A percentile compares a stretch with the other conserved stretches of the same genome.
These are phyloP conservation scores for Periophthalmus modestus DNA, from an alignment of 2,113 vertebrate genomes.

Conservation along the genomic window DNA sequence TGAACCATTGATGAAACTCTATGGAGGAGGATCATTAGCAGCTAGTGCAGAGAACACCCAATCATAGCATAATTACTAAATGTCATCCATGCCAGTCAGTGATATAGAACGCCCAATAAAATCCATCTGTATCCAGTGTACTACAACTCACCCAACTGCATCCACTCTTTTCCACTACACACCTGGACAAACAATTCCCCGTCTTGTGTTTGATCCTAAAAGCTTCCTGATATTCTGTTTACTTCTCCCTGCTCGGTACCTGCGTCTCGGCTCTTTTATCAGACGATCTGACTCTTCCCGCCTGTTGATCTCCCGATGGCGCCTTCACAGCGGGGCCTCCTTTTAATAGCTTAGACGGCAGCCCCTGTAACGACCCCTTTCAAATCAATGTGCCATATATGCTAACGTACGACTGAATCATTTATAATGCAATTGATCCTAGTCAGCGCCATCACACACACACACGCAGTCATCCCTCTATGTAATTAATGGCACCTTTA, in stretches of 20 bases:
- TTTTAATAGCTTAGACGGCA: constrained; percentile 30
- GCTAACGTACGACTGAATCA: constrained; percentile 28
- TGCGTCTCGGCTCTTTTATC: constrained; percentile 5
- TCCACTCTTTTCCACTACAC: background rate
- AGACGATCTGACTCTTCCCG: background rate
- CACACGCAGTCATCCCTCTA: constrained; percentile 2
- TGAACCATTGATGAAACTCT: too few species aligned
- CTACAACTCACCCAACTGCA: background rate
- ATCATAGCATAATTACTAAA: background rate
- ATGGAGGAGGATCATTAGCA: too few species aligned
- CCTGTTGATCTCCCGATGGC: constrained; percentile 5
- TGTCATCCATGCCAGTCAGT: background rate
- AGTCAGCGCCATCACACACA: background rate
- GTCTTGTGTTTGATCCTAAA: constrained; percentile 15
- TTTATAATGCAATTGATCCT: constrained; percentile 28
- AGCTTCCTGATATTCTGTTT: constrained; percentile 20
- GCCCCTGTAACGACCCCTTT: constrained; percentile 26
- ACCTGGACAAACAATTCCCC: background rate
- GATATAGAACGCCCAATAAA: background rate
- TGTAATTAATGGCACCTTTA: constrained; percentile 39
- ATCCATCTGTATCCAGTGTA: background rate
- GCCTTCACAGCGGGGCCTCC: constrained; percentile 22
- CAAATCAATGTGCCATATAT: constrained; percentile 18
- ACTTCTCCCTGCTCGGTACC: background rate
- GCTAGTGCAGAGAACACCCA: too few species aligned